Base-by-base conservation (phyloP, 30 jellyfish, hydroid and myxozoan species). In the Pelagia noctiluca region DNA sequence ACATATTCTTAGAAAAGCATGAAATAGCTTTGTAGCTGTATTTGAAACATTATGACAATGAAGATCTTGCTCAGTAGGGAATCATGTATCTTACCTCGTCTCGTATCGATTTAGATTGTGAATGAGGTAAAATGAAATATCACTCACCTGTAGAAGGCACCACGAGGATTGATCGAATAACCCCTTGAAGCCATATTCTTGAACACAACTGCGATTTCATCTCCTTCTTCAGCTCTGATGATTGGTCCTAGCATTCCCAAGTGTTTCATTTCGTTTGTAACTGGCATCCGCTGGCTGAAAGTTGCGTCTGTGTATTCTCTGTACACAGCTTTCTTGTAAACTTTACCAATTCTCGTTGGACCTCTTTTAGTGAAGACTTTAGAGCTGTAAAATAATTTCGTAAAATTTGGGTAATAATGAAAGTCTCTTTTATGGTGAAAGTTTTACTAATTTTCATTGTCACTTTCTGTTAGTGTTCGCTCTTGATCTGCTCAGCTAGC, bases 151-250 rank as follows among this genome's bases (percentile, higher is more conserved):
- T 63, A 86, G 52, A 86, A 72, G 33, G 76, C 75, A 1, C 96
- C 96, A 75, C 76, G 96, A 16, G 96, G 96, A 36, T 75, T 48
- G 0, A 86, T 35, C 19, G 96, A 86, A 46, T 86, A 86, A 61
- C 50, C 54, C 49, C 96, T 63, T 24, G 72, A 63, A 19, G 96
- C 96, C 96, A 86, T 86, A 68, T 86, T 86, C 42, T 86, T 86
- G 1, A 77, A 78, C 57, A 75, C 86, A 26, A 86, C 86, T 1
- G 42, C 67, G 18, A 86, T 75, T 68, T 86, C 86, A 11, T 86
- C 96, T 1, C 96, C 89, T 50, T 86, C 96, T 67, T 86, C 90
- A 2, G 96, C 96, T 75, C 34, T 75, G 2, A 86, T 76, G 34
- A 86, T 22, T 2, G 96, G 96, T 47, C 96, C 96, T 52, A 86